Base-by-base conservation (phyloP, 2,797 vertebrate genomes). In the Lacerta viridis region DNA sequence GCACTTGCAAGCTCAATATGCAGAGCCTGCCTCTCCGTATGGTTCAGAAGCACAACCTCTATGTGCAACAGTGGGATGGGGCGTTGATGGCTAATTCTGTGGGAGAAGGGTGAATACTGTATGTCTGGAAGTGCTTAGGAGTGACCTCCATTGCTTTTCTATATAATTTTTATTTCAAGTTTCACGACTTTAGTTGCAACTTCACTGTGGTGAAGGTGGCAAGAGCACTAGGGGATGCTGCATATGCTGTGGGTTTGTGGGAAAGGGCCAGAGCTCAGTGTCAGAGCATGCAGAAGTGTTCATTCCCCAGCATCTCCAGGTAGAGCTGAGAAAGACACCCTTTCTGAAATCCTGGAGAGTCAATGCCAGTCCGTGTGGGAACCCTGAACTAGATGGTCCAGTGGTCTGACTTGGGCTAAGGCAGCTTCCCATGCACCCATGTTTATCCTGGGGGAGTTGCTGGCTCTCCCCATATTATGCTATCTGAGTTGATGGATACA, bases 121-220 rank as follows among this genome's bases (percentile, higher is more conserved):
- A 74, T 71, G 0, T 85, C 61, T 87, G 86, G 86, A 29, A 80
- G 50, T 81, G 43, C 78, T 80, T 87, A 0, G 7, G 0, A 4
- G 13, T 41, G 17, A 4, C 3, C 84, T 78, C 66, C 27, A 15
- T 46, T 41, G 59, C 72, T 85, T 93, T 92, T 75, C 25, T 87
- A 41, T 85, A 80, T 89, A 3, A 25, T 89, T 88, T 59, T 68
- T 69, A 55, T 55, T 88, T 2, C 39, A 43, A 59, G 87, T 79
- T 72, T 83, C 82, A 33, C 64, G 89, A 66, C 78, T 77, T 87
- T 23, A 10, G 64, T 61, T 81, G n/a, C 0, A 0, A 84, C 91
- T 46, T 15, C 7, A 77, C 50, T 50, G 1, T 71, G 66, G 43
- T 23, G 80, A 80, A 39, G 43, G 10, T 36, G 20, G 25, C 18